phyloP scores from a whole-genome alignment of 1,140 invertebrate species.

The Papilio machaon region DNA sequence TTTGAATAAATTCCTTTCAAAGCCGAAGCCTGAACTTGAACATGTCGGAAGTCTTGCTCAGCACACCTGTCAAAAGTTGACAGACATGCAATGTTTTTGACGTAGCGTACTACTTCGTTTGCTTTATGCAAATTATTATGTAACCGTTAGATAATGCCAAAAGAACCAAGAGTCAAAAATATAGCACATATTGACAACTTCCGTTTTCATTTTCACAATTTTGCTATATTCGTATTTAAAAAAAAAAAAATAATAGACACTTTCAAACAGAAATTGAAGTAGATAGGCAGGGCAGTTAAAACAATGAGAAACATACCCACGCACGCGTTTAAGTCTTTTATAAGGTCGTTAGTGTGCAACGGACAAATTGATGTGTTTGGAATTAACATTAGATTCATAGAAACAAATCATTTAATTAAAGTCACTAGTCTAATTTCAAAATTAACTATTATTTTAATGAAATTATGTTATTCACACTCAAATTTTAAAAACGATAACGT shows the following conservation, averaged over 20 bases:
- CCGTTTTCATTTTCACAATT: not conserved
- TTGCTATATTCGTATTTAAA: not conserved
- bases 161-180: not conserved
- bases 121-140: not conserved
- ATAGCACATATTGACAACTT: not conserved
- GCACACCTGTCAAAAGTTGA: not conserved
- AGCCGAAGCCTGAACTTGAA: not conserved
- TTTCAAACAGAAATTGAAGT: no score
- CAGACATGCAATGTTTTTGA: not conserved
- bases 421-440: no score
- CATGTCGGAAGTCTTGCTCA: not conserved
- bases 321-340: slow-evolving; percentile 22
- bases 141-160: not conserved
- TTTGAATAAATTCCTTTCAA: not conserved
- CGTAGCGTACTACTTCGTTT: not conserved
- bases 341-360: slow-evolving; percentile 9
- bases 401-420: not conserved
- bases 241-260: no score
- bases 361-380: not conserved
- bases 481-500: no score
- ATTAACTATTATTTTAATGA: no score
- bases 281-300: not conserved
- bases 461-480: no score
- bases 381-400: not conserved
- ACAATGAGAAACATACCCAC: not conserved